These are phyloP conservation scores for Scaptomyza montana DNA, from an alignment of 1,140 invertebrate genomes.

Conservation along the genomic window DNA sequence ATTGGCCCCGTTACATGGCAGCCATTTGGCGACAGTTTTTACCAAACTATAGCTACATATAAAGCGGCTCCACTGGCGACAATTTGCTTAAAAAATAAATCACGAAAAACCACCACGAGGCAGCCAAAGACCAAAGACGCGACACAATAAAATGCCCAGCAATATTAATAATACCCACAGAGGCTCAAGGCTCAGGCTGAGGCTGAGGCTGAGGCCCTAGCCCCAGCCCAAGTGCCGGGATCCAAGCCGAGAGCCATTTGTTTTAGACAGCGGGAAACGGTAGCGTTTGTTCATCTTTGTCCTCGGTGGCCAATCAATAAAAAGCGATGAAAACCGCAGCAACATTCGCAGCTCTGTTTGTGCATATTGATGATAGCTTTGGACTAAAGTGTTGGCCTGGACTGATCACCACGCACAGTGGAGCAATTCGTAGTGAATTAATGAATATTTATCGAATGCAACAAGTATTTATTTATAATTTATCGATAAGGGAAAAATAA, in stretches of 20 bases:
- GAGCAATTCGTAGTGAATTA: not conserved
- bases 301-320: slow-evolving; percentile 13
- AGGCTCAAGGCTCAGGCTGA: not conserved
- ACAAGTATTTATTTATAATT: not conserved
- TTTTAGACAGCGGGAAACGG: slow-evolving; percentile 14
- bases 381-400: not conserved
- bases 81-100: slow-evolving; percentile 82
- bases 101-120: slow-evolving; percentile 55
- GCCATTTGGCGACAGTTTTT: slow-evolving; percentile 68
- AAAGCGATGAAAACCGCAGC: slow-evolving; percentile 8
- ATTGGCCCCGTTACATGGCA: slow-evolving; percentile 70
- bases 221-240: not conserved
- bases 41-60: slow-evolving; percentile 9
- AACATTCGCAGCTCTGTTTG: slow-evolving; percentile 3
- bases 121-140: slow-evolving; percentile 40
- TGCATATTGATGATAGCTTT: not conserved
- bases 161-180: slow-evolving; percentile 64
- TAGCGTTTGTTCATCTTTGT: slow-evolving; percentile 10
- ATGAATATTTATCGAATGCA: not conserved
- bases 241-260: not conserved
- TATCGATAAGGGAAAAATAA: not conserved
- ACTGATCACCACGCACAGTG: slow-evolving; percentile 9
- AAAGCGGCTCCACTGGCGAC: slow-evolving; percentile 52
- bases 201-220: not conserved
- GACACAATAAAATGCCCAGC: slow-evolving; percentile 61